These are phyloP conservation scores for Hylia prasina DNA, from an alignment of 2,113 vertebrate genomes.

Conservation along the genomic window DNA sequence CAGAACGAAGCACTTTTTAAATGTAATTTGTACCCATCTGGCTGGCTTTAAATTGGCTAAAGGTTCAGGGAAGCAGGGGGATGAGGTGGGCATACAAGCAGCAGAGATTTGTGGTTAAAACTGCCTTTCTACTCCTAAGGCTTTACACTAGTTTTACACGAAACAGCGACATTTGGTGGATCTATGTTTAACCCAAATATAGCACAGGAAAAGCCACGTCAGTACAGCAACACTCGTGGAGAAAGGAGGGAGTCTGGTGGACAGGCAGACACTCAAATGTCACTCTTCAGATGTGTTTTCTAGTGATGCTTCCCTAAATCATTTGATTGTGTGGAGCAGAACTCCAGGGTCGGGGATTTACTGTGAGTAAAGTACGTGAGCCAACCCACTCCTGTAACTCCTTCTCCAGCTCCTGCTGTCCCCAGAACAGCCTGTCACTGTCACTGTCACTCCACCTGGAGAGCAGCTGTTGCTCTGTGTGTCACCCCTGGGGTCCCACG, in stretches of 20 bases:
- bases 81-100: background rate
- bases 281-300: background rate
- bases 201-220: background rate
- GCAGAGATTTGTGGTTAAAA: background rate
- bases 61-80: background rate
- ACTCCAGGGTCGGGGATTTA: background rate
- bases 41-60: background rate
- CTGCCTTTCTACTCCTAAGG: background rate
- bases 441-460: background rate
- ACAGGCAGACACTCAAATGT: background rate
- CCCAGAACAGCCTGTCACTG: background rate
- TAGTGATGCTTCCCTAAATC: background rate
- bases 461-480: background rate
- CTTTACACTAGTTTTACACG: background rate
- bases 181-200: background rate
- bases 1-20: background rate
- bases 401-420: background rate
- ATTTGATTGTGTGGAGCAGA: background rate
- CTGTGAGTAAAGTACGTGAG: background rate
- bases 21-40: background rate
- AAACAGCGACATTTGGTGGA: conserved; percentile 17
- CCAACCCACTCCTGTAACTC: background rate
- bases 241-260: background rate
- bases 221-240: background rate
- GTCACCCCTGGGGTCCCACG: background rate